Base-by-base conservation (phyloP, 2,797 vertebrate species). In the Cyclopterus lumpus region DNA sequence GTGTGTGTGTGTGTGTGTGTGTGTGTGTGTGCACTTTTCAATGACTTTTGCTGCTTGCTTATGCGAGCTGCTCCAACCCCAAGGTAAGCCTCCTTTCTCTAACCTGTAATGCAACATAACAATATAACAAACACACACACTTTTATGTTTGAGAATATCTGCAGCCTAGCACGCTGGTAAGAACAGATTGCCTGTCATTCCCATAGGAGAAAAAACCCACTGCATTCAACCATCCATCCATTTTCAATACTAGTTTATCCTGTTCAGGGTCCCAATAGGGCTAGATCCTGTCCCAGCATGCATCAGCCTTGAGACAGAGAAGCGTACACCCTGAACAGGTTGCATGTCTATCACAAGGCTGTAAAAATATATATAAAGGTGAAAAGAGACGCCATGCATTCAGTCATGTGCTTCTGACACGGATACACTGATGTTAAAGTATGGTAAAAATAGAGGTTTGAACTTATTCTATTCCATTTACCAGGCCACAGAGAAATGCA, bases 201-300 rank as follows among this genome's bases (percentile, higher is more conserved):
- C 71, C 40, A 67, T 48, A 62, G 67, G 20, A 77, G 63, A 71
- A 69, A 83, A 51, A 34, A 28, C 61, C 61, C 30, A 22, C 11
- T n/a, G 40, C 69, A 62, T 75, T 61, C 62, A 79, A 9, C 10
- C 48, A 86, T 86, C 73, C 65, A 70, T 86, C 66, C 51, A 75
- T 81, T 53, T 77, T 71, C 46, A 65, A 57, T 53, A 79, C 32
- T 40, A 83, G 68, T 54, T 78, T 59, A 84, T 71, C 30, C 34
- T 65, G 46, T 72, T 80, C 54, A 77, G 14, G 38, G 54, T 80
- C 67, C 75, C 81, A 73, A n/a, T 44, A 69, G 65, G 12, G n/a
- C 8, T 71, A 54, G 24, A 51, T 73, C 34, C 32, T 58, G 36
- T 80, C 75, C 49, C 48, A 80, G 36, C 26, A 67, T 75, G 46